Conservation (phyloP, 1,140 invertebrate genomes). For the Bradysia coprophila region DNA sequence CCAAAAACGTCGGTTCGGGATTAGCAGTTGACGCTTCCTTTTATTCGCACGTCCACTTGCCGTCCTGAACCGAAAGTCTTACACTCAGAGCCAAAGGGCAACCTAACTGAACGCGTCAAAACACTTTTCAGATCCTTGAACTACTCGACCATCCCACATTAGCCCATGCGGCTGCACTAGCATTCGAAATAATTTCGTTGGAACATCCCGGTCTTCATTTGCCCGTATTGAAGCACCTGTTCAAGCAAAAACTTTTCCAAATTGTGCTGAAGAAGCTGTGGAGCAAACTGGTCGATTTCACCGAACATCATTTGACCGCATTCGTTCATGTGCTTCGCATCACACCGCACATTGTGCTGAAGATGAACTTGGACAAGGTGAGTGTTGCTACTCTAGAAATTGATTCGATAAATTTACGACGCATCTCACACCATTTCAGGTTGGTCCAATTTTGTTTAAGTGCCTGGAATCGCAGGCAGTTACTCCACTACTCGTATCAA, state of each 20-base stretch:
- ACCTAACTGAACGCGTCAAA: no score
- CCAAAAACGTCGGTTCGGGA: no score
- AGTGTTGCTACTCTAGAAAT: slow-evolving; percentile 1
- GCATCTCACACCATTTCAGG: no score
- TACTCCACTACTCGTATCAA: slow-evolving; percentile 32
- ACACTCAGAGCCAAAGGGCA: no score
- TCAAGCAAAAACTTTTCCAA: slow-evolving; percentile 42
- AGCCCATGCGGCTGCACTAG: slow-evolving; percentile 11
- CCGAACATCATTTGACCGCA: slow-evolving; percentile 36
- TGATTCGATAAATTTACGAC: no score
- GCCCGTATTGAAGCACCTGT: slow-evolving; percentile 24
- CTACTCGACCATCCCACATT: slow-evolving; percentile 18
- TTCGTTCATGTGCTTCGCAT: slow-evolving; percentile 40
- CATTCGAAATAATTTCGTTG: slow-evolving; percentile 17
- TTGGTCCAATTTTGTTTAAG: slow-evolving; percentile 43
- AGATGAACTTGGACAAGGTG: slow-evolving; percentile 40
- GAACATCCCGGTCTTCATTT: slow-evolving; percentile 19
- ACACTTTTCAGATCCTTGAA: slow-evolving; percentile 15
- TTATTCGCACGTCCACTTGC: no score
- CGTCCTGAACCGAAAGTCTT: no score
- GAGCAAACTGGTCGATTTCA: slow-evolving; percentile 22
- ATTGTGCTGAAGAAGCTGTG: slow-evolving; percentile 27
- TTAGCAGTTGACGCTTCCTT: no score
- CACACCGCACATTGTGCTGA: slow-evolving; percentile 35
- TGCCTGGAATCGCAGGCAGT: slow-evolving; percentile 37